phyloP scores from a whole-genome alignment of 64 coral and sea anemone genomes.

The Trachythela sp. region DNA sequence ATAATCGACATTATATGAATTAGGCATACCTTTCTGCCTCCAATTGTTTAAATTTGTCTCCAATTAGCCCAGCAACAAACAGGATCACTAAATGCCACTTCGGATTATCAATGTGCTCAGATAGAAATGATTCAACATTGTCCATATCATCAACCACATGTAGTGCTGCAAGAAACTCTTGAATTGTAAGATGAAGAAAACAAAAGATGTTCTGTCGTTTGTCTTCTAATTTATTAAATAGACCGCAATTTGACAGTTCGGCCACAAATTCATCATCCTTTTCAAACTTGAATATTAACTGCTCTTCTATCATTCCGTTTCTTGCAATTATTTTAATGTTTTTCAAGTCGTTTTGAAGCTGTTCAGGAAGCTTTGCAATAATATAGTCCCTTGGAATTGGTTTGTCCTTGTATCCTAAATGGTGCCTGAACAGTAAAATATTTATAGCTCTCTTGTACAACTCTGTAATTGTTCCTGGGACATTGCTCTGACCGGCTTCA shows the following conservation, averaged over 20 bases:
- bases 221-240: background rate
- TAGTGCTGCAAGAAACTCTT: constrained; percentile 10
- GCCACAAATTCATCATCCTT: background rate
- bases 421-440: constrained; percentile 25
- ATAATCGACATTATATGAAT: background rate
- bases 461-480: constrained; percentile 15
- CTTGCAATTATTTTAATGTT: background rate
- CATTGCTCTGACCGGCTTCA: background rate
- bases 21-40: background rate
- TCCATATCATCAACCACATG: background rate
- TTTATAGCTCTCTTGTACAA: too few relatives aligned
- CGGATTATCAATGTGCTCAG: background rate
- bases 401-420: background rate
- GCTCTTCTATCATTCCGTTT: background rate
- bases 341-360: background rate
- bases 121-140: background rate
- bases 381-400: background rate
- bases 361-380: background rate
- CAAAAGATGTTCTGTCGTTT: background rate
- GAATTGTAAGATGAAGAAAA: constrained; percentile 13
- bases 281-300: background rate
- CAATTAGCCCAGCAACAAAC: background rate
- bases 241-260: background rate
- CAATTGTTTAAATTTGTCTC: background rate
- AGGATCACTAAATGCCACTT: constrained; percentile 13